phyloP scores from a whole-genome alignment of 2,888 invertebrate species.

The Mythimna vitellina region DNA sequence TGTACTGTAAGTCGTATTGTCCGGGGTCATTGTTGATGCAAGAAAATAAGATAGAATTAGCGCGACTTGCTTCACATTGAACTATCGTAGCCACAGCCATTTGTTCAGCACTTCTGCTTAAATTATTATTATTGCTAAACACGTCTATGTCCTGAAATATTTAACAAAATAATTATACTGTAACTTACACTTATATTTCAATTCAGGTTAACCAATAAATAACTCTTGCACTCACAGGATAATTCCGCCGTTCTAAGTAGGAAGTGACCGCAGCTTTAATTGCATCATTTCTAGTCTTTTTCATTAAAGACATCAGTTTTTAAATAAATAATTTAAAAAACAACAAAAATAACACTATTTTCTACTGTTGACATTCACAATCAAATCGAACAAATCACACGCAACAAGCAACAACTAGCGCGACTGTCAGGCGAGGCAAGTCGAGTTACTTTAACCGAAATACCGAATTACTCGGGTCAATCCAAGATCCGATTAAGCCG shows the following conservation, averaged over 20 bases:
- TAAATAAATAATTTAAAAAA: constrained; percentile 33
- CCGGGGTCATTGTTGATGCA: constrained; percentile 94
- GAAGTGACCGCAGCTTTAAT: constrained; percentile 92
- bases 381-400: constrained; percentile 8
- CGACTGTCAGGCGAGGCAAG: no score
- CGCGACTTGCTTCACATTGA: constrained; percentile 93
- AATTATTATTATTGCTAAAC: constrained; percentile 89
- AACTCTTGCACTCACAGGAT: constrained; percentile 87
- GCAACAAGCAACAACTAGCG: no score
- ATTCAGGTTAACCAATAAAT: background rate
- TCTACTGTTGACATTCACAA: constrained; percentile 29
- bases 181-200: background rate
- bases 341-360: constrained; percentile 42
- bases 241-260: constrained; percentile 93
- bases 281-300: constrained; percentile 92
- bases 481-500: no score
- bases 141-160: constrained; percentile 91
- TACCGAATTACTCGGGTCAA: background rate
- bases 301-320: constrained; percentile 85
- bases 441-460: no score
- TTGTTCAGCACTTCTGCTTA: constrained; percentile 92
- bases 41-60: constrained; percentile 94
- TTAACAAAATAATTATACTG: background rate
- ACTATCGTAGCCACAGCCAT: constrained; percentile 93
- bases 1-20: constrained; percentile 94